Base-by-base conservation (phyloP, 1,140 invertebrate species). In the Philopotamus ludificatus region DNA sequence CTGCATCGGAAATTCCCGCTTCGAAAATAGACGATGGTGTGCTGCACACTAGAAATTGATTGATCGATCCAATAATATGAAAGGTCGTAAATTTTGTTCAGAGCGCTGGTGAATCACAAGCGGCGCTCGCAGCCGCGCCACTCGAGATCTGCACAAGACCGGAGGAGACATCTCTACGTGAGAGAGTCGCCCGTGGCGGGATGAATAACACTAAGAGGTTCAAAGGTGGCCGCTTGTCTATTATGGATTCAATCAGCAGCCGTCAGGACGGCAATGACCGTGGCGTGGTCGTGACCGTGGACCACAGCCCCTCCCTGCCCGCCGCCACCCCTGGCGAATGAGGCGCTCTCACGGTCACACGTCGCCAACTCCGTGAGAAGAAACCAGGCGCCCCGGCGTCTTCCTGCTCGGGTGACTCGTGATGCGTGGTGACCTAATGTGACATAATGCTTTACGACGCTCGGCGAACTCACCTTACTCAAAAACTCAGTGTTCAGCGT, bases 141-240 rank as follows among this genome's bases (percentile, higher is more conserved):
- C n/a, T n/a, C n/a, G n/a, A n/a, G n/a, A n/a, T n/a, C n/a, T n/a
- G n/a, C n/a, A n/a, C n/a, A n/a, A n/a, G n/a, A n/a, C n/a, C n/a
- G n/a, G n/a, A n/a, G n/a, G n/a, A n/a, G n/a, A n/a, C n/a, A n/a
- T n/a, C n/a, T n/a, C n/a, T 15, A 34, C 34, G 54, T 57, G 54
- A 21, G 54, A 57, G 42, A 57, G 18, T 57, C 26, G 3, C 23
- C 28, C n/a, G 26, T n/a, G 54, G 39, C 21, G 16, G 21, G 8
- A 34, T 55, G 26, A 34, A 10, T 53, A 20, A 49, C 47, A 41
- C 34, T 57, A 57, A 57, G 42, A 57, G 54, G 54, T 57, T 57
- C 54, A 57, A 57, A 57, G 54, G 54, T 57, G 34, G 54, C 34
- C 34, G 21, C 28, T 57, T 42, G 18, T 57, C 16, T 25, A 18